Evolutionary conservation across 37 sponge, comb jelly and placozoan genomes (phyloP), one percentile per base, ranked within the genome.

Genomic region (Spongia lamella): DNA sequence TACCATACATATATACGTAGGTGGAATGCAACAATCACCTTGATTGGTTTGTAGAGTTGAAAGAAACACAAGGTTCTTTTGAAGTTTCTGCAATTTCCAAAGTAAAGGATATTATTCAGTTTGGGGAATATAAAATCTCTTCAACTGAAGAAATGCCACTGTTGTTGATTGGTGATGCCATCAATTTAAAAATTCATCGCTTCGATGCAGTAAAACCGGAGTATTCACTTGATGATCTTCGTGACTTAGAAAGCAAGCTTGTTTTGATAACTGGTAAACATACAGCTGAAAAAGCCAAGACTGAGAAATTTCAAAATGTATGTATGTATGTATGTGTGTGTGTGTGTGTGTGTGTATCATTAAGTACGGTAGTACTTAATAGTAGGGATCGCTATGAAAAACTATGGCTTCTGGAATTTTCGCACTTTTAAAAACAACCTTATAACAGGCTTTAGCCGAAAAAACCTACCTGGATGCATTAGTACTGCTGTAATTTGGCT

Each of bases 251-350:
- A 36, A 72, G 73, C 22, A 72, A 72, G 5, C 38, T 72, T 21
- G 73, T 57, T 35, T 29, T 72, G 24, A 72, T 72, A 24, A 72
- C 35, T 56, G 73, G 73, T 13, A 72, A 54, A 17, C 20, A 56
- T 7, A 33, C 36, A 35, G 73, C 54, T 16, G 20, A 25, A 30
- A 43, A 43, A 9, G 9, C 5, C 9, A 9, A 43, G 9, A 43
- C 47, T 43, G 47, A 43, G 5, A 43, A 43, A 9, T 43, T 43
- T 43, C 9, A 13, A 43, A 43, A 43, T 43, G 47, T 43, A 9
- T 43, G 47, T 43, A 9, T 9, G 9, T 43, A 9, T 43, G 9
- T 43, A 43, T 43, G 9, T 43, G 47, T 43, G 9, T 43, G 47
- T 43, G 7, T 43, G 9, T 9, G 9, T 43, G 47, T 9, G 9